Evolutionary conservation across 2,797 vertebrate species (phyloP).

Genomic region (Eurystomus glaucurus): DNA sequence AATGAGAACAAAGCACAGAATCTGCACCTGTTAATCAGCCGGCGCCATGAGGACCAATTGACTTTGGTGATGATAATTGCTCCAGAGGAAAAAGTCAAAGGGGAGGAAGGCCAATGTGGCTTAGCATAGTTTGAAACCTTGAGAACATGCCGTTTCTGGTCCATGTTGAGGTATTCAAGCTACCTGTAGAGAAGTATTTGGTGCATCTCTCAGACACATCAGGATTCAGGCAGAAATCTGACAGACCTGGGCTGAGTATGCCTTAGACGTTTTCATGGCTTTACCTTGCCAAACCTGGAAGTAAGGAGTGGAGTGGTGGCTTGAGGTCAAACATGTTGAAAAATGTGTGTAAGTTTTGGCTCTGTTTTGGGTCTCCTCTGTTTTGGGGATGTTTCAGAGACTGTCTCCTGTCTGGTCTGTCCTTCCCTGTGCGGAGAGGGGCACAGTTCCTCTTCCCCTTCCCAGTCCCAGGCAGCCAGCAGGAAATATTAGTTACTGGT

Average conservation of each 20-base stretch:
- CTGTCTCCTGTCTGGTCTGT: not conserved
- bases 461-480: rapidly evolving
- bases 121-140: conserved; percentile 68
- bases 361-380: not conserved
- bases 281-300: not conserved
- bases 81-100: not conserved
- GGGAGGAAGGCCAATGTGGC: conserved; percentile 54
- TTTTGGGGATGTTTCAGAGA: not conserved
- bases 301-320: not conserved
- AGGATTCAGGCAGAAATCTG: not conserved
- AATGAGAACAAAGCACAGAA: conserved; percentile 16
- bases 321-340: not conserved
- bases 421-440: not conserved
- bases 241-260: not conserved
- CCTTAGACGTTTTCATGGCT: not conserved
- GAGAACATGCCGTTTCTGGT: not conserved
- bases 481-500: not conserved
- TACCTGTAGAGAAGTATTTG: conserved; percentile 24
- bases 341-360: not conserved
- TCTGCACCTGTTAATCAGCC: not conserved
- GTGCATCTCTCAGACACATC: not conserved
- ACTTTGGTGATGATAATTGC: conserved; percentile 49
- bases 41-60: not conserved
- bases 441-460: rapidly evolving
- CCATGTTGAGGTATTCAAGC: conserved; percentile 62